Evolutionary conservation across 2,113 vertebrate species (phyloP).

Genomic region (Leuciscus idus): DNA sequence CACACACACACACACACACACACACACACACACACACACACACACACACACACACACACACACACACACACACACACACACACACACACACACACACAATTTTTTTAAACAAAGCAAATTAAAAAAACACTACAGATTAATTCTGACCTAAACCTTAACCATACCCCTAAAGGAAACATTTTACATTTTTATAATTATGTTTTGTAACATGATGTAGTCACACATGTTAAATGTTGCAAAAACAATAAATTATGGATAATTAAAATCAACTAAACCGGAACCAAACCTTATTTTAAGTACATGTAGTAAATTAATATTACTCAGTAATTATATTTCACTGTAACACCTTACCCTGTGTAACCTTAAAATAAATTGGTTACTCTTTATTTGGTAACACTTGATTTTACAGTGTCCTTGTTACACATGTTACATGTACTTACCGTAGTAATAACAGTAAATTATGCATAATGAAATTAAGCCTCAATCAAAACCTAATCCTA

Average conservation of each 20-base stretch:
- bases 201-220: background rate
- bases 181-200: background rate
- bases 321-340: background rate
- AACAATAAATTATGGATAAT: background rate
- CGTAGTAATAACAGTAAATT: background rate
- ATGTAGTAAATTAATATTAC: background rate
- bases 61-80: no score
- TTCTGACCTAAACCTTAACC: background rate
- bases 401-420: background rate
- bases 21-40: no score
- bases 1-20: no score
- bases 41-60: no score
- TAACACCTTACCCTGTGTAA: background rate
- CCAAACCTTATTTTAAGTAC: background rate
- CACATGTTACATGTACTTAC: background rate
- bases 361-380: background rate
- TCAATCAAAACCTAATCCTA: background rate
- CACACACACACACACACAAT: background rate
- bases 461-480: background rate
- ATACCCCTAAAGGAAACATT: background rate
- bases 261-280: background rate
- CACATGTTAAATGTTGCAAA: no score
- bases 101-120: background rate
- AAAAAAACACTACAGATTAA: background rate
- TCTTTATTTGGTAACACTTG: background rate